Evolutionary conservation across 1,140 invertebrate species (phyloP), one percentile per base, ranked within the genome.

Genomic region (Papilio dardanus): DNA sequence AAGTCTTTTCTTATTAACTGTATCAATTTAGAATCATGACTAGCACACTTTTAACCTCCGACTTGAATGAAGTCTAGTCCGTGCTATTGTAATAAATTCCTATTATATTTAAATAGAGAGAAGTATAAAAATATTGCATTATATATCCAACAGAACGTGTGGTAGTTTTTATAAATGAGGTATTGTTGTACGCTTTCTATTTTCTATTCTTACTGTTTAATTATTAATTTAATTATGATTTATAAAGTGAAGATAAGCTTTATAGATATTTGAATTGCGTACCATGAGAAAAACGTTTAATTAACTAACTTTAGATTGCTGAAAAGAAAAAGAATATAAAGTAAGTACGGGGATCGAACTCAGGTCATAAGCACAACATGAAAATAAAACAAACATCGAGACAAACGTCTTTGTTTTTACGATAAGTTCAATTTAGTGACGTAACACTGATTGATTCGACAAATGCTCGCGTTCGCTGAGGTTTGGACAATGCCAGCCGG

Each of bases 381-480:
- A 50, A 75, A 75, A 42, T 40, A 21, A 33, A 71, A 71, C 3
- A 5, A 30, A 0, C 8, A 69, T 40, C 24, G 35, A 73, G 40
- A 50, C 37, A 71, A 40, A 12, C 19, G 19, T 37, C 35, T 42
- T 77, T 74, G 40, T 76, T 62, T 68, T 74, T 68, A 46, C 71
- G 71, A 62, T 74, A 67, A 74, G 35, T 76, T 71, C 50, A 46
- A 76, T 71, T 76, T 71, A 74, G 76, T 77, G 76, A 78, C 74
- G 67, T 71, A 77, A 71, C 76, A 82, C 74, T 88, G 86, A 91
- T 90, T 86, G 88, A 88, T 89, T 89, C 83, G 82, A 87, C 89
- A 87, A 90, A 83, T 81, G 83, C 77, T 90, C 84, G 87, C 86
- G 87, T 83, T 83, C 86, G 83, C 86, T 89, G 84, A 87, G 82